Evolutionary conservation across 2,888 invertebrate species (phyloP).

Genomic region (Microctonus aethiopoides): DNA sequence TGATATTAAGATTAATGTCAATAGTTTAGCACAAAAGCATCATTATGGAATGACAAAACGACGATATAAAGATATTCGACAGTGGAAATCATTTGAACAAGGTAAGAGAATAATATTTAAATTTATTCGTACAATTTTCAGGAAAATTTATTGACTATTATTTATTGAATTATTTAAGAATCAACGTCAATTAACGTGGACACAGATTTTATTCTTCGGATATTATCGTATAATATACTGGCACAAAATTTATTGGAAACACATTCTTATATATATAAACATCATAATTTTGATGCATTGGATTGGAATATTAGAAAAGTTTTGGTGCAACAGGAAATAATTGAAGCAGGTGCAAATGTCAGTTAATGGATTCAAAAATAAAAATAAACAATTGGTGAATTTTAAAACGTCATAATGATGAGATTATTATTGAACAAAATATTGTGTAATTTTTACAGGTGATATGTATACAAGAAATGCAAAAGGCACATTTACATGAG

Average conservation of each 20-base stretch:
- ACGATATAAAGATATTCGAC: slow-evolving; percentile 55
- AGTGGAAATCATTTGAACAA: slow-evolving; percentile 51
- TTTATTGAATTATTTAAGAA: slow-evolving; percentile 45
- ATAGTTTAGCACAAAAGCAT: slow-evolving; percentile 4
- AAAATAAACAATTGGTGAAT: background rate
- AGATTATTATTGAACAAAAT: slow-evolving; percentile 25
- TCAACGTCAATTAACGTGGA: slow-evolving; percentile 53
- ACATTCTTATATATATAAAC: slow-evolving; percentile 79
- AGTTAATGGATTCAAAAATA: slow-evolving; percentile 46
- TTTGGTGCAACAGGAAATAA: slow-evolving; percentile 72
- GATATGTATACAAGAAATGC: slow-evolving; percentile 91
- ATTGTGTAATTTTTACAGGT: slow-evolving; percentile 70
- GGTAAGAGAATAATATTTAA: slow-evolving; percentile 43
- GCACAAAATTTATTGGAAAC: slow-evolving; percentile 83
- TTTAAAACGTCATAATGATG: background rate
- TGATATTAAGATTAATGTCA: slow-evolving; percentile 20
- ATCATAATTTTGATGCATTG: slow-evolving; percentile 72
- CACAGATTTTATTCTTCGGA: slow-evolving; percentile 71
- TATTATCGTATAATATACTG: slow-evolving; percentile 89
- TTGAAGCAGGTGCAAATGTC: slow-evolving; percentile 73
- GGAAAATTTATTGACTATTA: too few relatives aligned
- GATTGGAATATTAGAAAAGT: slow-evolving; percentile 77
- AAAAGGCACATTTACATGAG: slow-evolving; percentile 76
- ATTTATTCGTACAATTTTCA: too few relatives aligned
- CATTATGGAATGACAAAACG: slow-evolving; percentile 41